phyloP scores from a whole-genome alignment of 2,888 invertebrate genomes.

The Strigamia maritima region DNA sequence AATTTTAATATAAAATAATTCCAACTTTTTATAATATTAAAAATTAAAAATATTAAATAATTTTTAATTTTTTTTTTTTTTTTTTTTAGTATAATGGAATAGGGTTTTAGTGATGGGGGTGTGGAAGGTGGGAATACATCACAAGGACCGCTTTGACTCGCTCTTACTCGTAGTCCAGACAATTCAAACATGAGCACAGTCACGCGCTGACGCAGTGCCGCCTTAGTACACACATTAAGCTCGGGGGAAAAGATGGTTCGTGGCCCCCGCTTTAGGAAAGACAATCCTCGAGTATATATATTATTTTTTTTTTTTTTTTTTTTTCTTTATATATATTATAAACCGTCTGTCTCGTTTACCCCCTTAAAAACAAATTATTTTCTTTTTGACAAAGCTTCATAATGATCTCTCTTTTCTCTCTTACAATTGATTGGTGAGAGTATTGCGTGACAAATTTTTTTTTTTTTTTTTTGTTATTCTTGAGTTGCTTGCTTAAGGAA shows the following conservation, averaged over 20 bases:
- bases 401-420: neutral
- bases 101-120: neutral
- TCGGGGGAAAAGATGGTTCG: neutral
- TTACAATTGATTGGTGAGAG: neutral
- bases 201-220: conserved; percentile 11
- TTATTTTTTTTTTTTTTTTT: neutral
- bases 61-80: too few species aligned
- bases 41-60: neutral
- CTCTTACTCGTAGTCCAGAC: neutral
- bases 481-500: conserved; percentile 1
- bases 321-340: too few species aligned
- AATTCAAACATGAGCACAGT: conserved; percentile 1
- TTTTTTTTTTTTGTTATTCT: neutral
- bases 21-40: neutral
- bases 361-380: neutral
- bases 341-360: neutral
- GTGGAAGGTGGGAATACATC: neutral
- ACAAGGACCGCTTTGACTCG: neutral
- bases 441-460: neutral
- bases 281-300: neutral
- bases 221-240: conserved; percentile 12
- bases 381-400: neutral
- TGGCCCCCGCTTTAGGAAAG: neutral
- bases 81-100: neutral
- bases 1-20: neutral